A percentile compares a stretch with the other conserved stretches of the same genome.
These are phyloP conservation scores for Luffia ferchaultella DNA, from an alignment of 2,888 invertebrate species.

Conservation along the genomic window DNA sequence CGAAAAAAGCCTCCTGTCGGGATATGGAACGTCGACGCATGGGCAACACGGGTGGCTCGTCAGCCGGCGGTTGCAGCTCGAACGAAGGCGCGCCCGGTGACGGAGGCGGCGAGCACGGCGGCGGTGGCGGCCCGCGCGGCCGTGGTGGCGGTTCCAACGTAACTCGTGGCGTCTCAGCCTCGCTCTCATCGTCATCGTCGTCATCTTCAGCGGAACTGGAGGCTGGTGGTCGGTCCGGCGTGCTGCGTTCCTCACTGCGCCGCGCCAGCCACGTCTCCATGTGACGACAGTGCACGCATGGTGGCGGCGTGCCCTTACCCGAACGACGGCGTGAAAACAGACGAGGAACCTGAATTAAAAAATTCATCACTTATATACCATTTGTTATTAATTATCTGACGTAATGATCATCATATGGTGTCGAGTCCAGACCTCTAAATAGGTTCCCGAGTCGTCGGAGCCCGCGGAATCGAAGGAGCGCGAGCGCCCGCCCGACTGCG, in stretches of 20 bases:
- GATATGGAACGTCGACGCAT: conserved; percentile 77
- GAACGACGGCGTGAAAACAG: conserved; percentile 71
- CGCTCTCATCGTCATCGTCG: conserved; percentile 60
- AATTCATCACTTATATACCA: neutral
- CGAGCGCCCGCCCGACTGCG: conserved; percentile 75
- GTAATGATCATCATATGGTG: no score
- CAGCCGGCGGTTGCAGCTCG: conserved; percentile 62
- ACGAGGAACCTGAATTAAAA: conserved; percentile 64
- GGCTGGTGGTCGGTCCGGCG: conserved; percentile 40
- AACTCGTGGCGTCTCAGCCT: conserved; percentile 49
- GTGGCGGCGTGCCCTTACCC: conserved; percentile 71
- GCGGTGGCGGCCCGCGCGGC: conserved; percentile 33
- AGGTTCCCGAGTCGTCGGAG: conserved; percentile 71
- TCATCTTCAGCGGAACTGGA: conserved; percentile 55
- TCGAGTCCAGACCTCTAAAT: conserved; percentile 56
- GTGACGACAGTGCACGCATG: conserved; percentile 81
- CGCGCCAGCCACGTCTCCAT: conserved; percentile 76
- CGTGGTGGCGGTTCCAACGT: conserved; percentile 69
- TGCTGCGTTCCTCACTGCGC: conserved; percentile 44
- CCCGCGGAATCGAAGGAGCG: conserved; percentile 84
- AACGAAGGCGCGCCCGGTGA: conserved; percentile 64
- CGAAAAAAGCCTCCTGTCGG: conserved; percentile 84
- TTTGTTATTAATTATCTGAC: no score
- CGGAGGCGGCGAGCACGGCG: conserved; percentile 56
- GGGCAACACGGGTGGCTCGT: conserved; percentile 47